Base-by-base conservation (phyloP, 1,140 invertebrate species). In the Macrotrachela quadricornifera region DNA sequence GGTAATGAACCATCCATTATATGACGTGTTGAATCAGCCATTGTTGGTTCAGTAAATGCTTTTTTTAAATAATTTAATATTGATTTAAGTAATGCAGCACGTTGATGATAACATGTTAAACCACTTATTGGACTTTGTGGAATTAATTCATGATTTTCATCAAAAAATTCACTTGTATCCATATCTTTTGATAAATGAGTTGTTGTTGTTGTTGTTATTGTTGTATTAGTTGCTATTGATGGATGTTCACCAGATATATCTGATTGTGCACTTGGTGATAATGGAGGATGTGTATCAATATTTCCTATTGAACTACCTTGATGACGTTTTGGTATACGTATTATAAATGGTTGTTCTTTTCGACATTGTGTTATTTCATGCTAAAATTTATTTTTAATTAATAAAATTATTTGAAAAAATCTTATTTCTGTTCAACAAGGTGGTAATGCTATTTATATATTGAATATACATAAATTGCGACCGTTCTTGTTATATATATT, bases 41-140 rank as follows among this genome's bases (percentile, higher is more conserved):
- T 85, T 0, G 80, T 74, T 6, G 79, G 73, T 52, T 73, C 72
- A 30, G 66, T 62, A 52, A 73, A 69, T 17, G 81, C 82, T 68
- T 87, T 87, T 64, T 87, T 87, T 39, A 87, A 61, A 61, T 86
- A 87, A 62, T 87, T 87, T 9, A 87, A 65, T 80, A 86, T 83
- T 0, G 83, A 86, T 63, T 87, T 87, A 0, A 87, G 66, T 3
- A 87, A 67, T 9, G 84, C 83, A 1, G 82, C 82, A 57, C 84
- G 71, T 66, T 87, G 83, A 1, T 83, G 81, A 48, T 85, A 74
- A 66, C 84, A 87, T 30, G 40, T 48, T 13, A 53, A 44, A 42
- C 51, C 51, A 2, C 16, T 15, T 46, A 30, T 30, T 30, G 21
- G 21, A 30, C 21, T 30, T 30, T 4, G 21, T 30, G 21, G 21